A percentile compares a stretch with the other conserved stretches of the same genome.
Evolutionary conservation across 2,797 vertebrate genomes (phyloP).

Genomic region (Gadopsis marmoratus): DNA sequence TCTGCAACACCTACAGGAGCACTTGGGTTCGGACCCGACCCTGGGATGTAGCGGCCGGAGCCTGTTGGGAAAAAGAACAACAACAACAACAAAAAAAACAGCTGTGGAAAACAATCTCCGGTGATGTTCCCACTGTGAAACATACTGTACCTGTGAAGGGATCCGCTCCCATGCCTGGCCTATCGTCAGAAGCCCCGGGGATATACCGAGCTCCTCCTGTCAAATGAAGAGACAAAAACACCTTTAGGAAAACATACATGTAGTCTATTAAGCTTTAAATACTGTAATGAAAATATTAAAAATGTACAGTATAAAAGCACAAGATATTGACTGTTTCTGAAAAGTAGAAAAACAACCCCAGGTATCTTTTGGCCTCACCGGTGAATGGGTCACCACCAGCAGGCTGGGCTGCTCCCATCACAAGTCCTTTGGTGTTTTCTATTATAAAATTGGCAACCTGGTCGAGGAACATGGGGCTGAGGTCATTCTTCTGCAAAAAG

Average conservation of each 20-base stretch:
- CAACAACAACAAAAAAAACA: neutral
- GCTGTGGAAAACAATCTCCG: neutral
- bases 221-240: neutral
- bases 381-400: slow-evolving; percentile 93
- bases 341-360: neutral
- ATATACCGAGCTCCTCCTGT: slow-evolving; percentile 93
- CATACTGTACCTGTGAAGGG: slow-evolving; percentile 91
- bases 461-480: slow-evolving; percentile 97
- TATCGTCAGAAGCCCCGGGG: slow-evolving; percentile 84
- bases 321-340: neutral
- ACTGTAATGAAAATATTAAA: neutral
- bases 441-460: slow-evolving; percentile 99
- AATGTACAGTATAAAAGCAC: neutral
- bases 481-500: slow-evolving; percentile 96
- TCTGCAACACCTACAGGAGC: slow-evolving; percentile 74
- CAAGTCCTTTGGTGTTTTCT: slow-evolving; percentile 95
- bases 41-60: slow-evolving; percentile 87
- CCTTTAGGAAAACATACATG: neutral
- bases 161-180: slow-evolving; percentile 82
- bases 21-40: slow-evolving; percentile 50
- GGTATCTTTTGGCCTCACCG: slow-evolving; percentile 81
- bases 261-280: neutral
- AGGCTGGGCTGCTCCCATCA: slow-evolving; percentile 81
- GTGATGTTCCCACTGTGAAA: neutral
- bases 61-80: slow-evolving; percentile 76